phyloP scores from a whole-genome alignment of 2,797 vertebrate species.

The Helarctos malayanus region DNA sequence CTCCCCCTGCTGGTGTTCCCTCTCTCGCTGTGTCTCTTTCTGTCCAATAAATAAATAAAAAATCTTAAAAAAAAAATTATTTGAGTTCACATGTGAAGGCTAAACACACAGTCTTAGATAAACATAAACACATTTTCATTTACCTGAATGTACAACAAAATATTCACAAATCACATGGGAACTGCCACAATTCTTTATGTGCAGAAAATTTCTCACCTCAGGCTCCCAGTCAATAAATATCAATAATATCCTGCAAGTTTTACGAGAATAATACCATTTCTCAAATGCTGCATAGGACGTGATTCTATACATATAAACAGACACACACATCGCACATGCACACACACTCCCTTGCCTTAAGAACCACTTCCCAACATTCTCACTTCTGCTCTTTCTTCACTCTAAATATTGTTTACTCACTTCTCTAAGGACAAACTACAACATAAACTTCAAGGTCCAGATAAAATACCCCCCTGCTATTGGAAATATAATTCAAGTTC shows the following conservation, averaged over 20 bases:
- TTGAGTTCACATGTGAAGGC: background rate
- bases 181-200: background rate
- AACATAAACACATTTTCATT: background rate
- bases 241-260: background rate
- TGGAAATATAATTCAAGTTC: background rate
- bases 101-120: background rate
- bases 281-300: background rate
- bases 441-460: background rate
- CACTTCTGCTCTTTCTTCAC: background rate
- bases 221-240: background rate
- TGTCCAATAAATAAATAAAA: too few species aligned
- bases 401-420: background rate
- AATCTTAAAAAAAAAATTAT: too few species aligned
- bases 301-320: background rate
- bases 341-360: background rate
- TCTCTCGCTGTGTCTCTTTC: too few species aligned
- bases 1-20: too few species aligned
- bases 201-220: background rate
- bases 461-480: background rate
- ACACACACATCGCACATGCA: too few species aligned
- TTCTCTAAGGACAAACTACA: background rate
- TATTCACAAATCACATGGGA: background rate
- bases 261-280: background rate
- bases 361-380: background rate
- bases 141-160: background rate